Evolutionary conservation across 2,797 vertebrate genomes (phyloP), one percentile per base, ranked within the genome.

Genomic region (Spondyliosoma cantharus): DNA sequence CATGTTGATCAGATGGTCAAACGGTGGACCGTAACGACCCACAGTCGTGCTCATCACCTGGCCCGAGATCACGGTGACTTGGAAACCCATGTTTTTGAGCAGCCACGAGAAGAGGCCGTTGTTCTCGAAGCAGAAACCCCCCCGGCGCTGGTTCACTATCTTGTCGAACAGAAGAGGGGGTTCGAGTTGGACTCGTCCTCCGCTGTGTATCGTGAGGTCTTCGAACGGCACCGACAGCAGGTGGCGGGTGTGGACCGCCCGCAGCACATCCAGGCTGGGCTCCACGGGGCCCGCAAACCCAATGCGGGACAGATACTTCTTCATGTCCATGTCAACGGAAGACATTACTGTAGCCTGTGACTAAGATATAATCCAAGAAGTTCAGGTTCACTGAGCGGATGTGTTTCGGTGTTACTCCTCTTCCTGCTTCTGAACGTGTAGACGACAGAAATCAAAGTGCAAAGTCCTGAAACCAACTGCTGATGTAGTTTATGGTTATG

Each of bases 41-140:
- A 91, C 94, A 4, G 78, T 20, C 0, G 0, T 0, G 37, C 61
- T 91, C 64, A 22, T 92, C 32, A 96, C 95, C 53, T 94, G 95
- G 0, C 84, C 94, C 0, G 95, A 90, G 12, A 96, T 69, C 4
- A 94, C 11, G 0, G 83, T 91, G 2, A 94, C 89, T 7, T 87
- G 53, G 81, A 94, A 96, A 45, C 95, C 95, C 46, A 96, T 81
- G 5, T 78, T 0, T 22, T 56, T 15, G 56, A 96, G 83, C 3
- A 96, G 86, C 96, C 96, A 96, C 2, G 90, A 90, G 84, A 96
- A 96, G 2, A 96, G 89, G 0, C 92, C 86, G 27, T 96, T 96
- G 17, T 86, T 93, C 78, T 96, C 96, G 5, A 4, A 96, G 85
- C 96, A 96, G 84, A 96, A 93, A 0, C 95, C 96, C 0, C 95